phyloP scores from a whole-genome alignment of 2,888 invertebrate genomes.

The Cataglyphis albicans region DNA sequence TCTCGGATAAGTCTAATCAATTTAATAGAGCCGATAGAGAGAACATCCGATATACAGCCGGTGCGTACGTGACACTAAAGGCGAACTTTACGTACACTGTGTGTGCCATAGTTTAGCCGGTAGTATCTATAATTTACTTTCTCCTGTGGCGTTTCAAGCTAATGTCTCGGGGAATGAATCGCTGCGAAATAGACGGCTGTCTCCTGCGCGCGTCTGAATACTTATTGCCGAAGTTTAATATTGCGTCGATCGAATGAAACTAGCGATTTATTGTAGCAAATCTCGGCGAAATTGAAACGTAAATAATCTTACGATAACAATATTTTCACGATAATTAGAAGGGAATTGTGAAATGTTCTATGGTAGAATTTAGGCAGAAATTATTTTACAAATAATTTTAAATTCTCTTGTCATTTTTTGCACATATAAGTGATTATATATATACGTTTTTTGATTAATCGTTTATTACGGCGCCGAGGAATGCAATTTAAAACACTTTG shows the following conservation, averaged over 20 bases:
- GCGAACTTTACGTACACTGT: constrained; percentile 54
- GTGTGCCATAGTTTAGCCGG: constrained; percentile 62
- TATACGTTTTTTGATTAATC: constrained; percentile 13
- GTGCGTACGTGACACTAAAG: constrained; percentile 58
- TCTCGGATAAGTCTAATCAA: background rate
- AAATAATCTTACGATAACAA: constrained; percentile 18
- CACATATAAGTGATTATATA: background rate
- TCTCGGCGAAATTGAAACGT: constrained; percentile 11
- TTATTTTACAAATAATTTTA: background rate
- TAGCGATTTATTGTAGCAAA: constrained; percentile 37
- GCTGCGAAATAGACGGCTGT: constrained; percentile 56
- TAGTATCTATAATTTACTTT: constrained; percentile 75
- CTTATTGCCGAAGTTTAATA: constrained; percentile 59
- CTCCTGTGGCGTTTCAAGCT: constrained; percentile 66
- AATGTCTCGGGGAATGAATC: constrained; percentile 63
- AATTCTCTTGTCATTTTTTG: background rate
- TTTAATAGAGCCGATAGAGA: constrained; percentile 14
- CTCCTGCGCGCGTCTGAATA: constrained; percentile 40
- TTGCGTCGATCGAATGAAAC: constrained; percentile 25
- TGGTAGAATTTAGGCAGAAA: background rate
- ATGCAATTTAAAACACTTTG: background rate
- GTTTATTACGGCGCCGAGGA: background rate
- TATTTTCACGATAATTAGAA: background rate
- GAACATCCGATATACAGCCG: background rate
- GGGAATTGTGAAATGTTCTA: constrained; percentile 17